A percentile compares a stretch with the other conserved stretches of the same genome.
phyloP scores from a whole-genome alignment of 2,888 invertebrate genomes.

The Petrolisthes manimaculis region DNA sequence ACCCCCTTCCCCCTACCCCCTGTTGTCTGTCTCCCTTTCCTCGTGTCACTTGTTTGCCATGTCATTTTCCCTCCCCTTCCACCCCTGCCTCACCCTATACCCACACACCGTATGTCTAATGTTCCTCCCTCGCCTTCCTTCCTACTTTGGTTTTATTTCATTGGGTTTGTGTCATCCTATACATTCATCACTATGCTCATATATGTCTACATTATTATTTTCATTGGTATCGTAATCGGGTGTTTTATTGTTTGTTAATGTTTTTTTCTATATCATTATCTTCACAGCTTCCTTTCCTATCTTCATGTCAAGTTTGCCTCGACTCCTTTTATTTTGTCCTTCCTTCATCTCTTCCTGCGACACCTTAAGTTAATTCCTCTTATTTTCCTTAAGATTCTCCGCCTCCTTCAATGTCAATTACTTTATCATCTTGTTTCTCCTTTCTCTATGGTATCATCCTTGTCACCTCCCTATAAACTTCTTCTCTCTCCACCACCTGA shows the following conservation, averaged over 20 bases:
- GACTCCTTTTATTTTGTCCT: conserved; percentile 26
- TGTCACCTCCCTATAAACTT: conserved; percentile 31
- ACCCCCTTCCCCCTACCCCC: background rate
- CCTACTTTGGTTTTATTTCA: no score
- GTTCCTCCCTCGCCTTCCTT: no score
- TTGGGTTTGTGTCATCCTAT: no score
- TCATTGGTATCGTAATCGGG: no score
- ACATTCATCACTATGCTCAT: no score
- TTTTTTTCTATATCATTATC: no score
- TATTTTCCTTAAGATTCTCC: conserved; percentile 37
- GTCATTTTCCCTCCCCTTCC: background rate
- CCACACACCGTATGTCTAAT: no score
- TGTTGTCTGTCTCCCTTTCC: background rate
- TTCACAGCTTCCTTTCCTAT: no score
- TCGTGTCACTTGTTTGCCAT: background rate
- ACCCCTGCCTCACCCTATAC: no score
- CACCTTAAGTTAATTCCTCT: conserved; percentile 32
- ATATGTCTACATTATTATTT: no score
- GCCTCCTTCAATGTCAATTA: conserved; percentile 15
- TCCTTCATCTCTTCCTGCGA: conserved; percentile 11
- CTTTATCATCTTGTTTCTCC: conserved; percentile 38
- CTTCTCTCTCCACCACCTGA: conserved; percentile 36
- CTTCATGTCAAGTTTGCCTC: no score
- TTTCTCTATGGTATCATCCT: conserved; percentile 31
- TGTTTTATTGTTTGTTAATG: no score